Evolutionary conservation across 2,888 invertebrate species (phyloP), one percentile per base, ranked within the genome.

Genomic region (Orthosia gracilis): DNA sequence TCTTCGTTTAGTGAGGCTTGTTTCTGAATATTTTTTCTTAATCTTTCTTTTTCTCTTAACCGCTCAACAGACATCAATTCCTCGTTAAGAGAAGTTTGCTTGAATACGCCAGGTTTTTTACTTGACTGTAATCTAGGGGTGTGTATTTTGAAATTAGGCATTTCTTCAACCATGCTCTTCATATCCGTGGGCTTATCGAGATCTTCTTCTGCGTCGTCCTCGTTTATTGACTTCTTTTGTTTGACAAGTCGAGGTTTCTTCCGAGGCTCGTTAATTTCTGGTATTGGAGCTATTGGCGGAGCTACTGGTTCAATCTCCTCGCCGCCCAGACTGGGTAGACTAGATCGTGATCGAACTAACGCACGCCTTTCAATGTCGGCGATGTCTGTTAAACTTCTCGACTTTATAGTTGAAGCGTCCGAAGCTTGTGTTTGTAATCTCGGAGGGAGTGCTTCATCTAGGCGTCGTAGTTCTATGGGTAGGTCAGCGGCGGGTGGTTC

Each of bases 1-100:
- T 99, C 98, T 92, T 99, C 99, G 90, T 99, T 98, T 18, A 99
- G 94, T 11, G 98, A 98, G 40, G 98, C 98, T 94, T 99, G 99
- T 91, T 99, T 99, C 91, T 98, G 98, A 84, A 98, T 98, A 89
- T 98, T 98, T 89, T 98, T 98, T 74, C 98, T 97, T 26, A 99
- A 97, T 64, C 97, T 97, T 91, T 98, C 98, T 88, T 98, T 98
- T 91, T 99, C 99, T 78, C 98, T 96, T 88, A 98, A 94, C 71
- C 99, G 96, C 88, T 98, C 98, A n/a, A 97, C 97, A 4, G 98
- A 98, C 98, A 99, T 98, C 18, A 98, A 95, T 91, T 99, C 99
- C 91, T 99, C 99, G 90, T 99, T 99, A 78, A 99, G 97, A 2
- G 99, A 99, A 82, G 98, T 98, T 92, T 99, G 99, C 90, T 99